phyloP scores from a whole-genome alignment of 2,797 vertebrate genomes.

The Enteromius viviparus region DNA sequence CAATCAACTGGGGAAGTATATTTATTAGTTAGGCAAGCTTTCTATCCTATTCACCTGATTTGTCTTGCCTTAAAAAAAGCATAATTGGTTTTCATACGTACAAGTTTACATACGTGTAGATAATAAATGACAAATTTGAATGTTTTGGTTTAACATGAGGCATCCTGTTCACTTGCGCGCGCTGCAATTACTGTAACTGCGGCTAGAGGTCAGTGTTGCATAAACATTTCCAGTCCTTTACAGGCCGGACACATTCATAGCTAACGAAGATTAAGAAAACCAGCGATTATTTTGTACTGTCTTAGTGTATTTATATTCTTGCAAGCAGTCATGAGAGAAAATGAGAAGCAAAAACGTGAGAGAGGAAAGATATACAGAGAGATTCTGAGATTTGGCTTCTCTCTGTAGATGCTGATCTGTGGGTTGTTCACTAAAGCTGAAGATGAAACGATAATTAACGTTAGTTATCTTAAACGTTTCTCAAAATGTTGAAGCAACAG shows the following conservation, averaged over 20 bases:
- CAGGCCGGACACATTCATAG: background rate
- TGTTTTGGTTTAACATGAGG: background rate
- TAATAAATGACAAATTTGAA: background rate
- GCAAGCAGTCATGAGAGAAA: background rate
- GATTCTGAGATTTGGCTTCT: background rate
- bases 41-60: background rate
- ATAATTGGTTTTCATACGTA: background rate
- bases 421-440: background rate
- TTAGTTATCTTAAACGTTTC: background rate
- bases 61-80: background rate
- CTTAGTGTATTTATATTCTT: background rate
- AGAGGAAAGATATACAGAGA: background rate
- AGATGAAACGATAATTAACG: background rate
- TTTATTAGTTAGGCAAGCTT: background rate
- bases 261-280: background rate
- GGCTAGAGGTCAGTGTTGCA: constrained; percentile 33
- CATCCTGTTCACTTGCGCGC: background rate
- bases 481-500: background rate
- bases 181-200: background rate
- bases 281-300: background rate
- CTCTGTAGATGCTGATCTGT: background rate
- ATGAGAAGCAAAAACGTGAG: background rate
- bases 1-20: background rate
- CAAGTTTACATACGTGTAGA: background rate
- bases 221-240: background rate